Percentiles rank a stretch among this genome's conserved stretches.
Conservation (phyloP, 1,140 invertebrate genomes). For the Eupristina koningsbergeri region DNA sequence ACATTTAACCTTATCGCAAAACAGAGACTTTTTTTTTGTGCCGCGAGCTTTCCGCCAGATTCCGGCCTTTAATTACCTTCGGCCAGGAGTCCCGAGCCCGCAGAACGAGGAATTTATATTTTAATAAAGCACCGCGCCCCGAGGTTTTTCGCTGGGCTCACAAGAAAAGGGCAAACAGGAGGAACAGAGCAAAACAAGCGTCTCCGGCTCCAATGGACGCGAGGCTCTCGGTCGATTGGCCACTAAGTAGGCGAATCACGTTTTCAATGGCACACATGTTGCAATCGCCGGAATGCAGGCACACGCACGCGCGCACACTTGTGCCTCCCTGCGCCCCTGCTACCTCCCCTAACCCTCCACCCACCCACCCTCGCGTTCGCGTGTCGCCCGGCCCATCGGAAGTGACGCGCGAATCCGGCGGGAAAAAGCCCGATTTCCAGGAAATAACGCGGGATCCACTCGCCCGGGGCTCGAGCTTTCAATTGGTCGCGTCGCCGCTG, state of each 20-base stretch:
- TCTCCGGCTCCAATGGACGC: background rate
- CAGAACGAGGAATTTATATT: constrained; percentile 35
- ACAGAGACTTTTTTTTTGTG: background rate
- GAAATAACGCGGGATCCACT: constrained; percentile 35
- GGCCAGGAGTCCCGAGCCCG: background rate
- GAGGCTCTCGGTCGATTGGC: constrained; percentile 55
- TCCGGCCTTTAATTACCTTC: background rate
- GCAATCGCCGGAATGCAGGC: constrained; percentile 69
- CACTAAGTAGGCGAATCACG: constrained; percentile 71
- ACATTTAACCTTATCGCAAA: background rate
- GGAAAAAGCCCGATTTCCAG: constrained; percentile 31
- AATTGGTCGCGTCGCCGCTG: constrained; percentile 23
- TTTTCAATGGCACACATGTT: constrained; percentile 72
- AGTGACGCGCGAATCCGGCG: constrained; percentile 52
- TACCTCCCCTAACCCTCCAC: too few species aligned
- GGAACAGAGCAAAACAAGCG: background rate
- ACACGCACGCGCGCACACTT: constrained; percentile 42
- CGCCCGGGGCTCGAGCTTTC: constrained; percentile 12
- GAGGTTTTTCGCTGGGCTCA: background rate
- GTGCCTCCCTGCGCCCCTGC: too few species aligned
- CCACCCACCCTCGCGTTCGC: constrained; percentile 55
- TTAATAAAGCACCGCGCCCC: constrained; percentile 26
- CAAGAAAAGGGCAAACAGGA: constrained; percentile 6
- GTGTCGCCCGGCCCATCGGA: constrained; percentile 64
- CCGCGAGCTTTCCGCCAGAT: constrained; percentile 11